Conservation (phyloP, 2,113 vertebrate genomes). For the Limnothrissa miodon region DNA sequence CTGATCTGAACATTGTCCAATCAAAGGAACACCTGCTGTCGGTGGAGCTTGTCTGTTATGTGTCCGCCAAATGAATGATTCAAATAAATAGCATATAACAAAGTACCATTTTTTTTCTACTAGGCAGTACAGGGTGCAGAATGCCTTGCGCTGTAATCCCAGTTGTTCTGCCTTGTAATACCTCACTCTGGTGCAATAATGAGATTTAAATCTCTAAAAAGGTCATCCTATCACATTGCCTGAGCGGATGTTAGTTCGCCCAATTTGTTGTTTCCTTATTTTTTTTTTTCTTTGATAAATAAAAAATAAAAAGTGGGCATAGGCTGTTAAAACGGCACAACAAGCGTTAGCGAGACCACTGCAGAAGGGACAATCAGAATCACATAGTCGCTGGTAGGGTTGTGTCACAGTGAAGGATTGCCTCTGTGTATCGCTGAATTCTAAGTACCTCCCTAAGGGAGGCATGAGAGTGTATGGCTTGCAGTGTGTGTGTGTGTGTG, state of each 20-base stretch:
- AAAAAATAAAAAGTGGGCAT: neutral
- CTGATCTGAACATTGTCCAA: neutral
- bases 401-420: slow-evolving; percentile 44
- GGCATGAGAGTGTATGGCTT: neutral
- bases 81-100: neutral
- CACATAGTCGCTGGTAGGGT: neutral
- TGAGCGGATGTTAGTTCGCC: neutral
- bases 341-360: slow-evolving; percentile 20
- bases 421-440: slow-evolving; percentile 27
- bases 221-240: neutral
- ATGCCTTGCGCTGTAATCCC: neutral
- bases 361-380: slow-evolving; percentile 27
- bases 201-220: neutral
- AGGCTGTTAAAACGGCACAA: neutral
- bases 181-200: neutral
- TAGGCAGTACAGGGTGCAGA: neutral
- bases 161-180: neutral
- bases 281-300: neutral
- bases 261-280: neutral
- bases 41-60: neutral
- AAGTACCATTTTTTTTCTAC: neutral
- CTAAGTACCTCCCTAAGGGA: slow-evolving; percentile 25
- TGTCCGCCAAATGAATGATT: no score
- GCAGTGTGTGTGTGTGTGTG: neutral
- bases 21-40: slow-evolving; percentile 4